Base-by-base conservation (phyloP, 2,888 invertebrate species). In the Thysanoteuthis rhombus region DNA sequence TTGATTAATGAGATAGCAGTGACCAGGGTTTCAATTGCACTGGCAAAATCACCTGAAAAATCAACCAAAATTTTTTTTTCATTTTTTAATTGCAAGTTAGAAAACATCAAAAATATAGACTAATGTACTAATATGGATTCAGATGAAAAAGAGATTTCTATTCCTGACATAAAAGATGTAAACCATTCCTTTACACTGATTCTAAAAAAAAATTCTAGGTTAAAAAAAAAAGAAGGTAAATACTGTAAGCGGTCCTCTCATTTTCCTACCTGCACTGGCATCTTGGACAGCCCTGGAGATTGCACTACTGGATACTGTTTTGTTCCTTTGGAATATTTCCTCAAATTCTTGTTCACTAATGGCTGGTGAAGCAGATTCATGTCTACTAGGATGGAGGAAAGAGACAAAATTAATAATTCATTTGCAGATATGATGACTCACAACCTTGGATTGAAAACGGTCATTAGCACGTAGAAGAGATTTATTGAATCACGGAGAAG, bases 1-100 rank as follows among this genome's bases (percentile, higher is more conserved):
- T 99, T 99, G 95, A 99, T 99, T 94, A 99, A 98, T 22, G 99
- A 99, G 96, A 99, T 99, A 19, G 99, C 99, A 0, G 99, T 99
- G 94, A 99, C 99, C 95, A 99, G 98, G 6, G 99, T 99, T 97
- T 99, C 99, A 94, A 99, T 99, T 93, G 99, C 99, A 97, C 99
- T 99, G 3, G 99, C 99, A 97, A 99, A 99, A 97, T 99, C 99
- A 25, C 99, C 98, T 97, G 96, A n/a, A 94, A 94, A 58, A 28
- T 75, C 90, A 36, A 93, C 93, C 90, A 39, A 47, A 39, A 75
- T n/a, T n/a, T n/a, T n/a, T n/a, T n/a, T n/a, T n/a, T n/a, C n/a
- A n/a, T n/a, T n/a, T n/a, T 8, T 12, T n/a, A 38, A n/a, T n/a
- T n/a, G 1, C 0, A 38, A 28, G 39, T 10, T 19, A 19, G n/a